Base-by-base conservation (phyloP, 2,888 invertebrate genomes). In the Nomada ferruginata region DNA sequence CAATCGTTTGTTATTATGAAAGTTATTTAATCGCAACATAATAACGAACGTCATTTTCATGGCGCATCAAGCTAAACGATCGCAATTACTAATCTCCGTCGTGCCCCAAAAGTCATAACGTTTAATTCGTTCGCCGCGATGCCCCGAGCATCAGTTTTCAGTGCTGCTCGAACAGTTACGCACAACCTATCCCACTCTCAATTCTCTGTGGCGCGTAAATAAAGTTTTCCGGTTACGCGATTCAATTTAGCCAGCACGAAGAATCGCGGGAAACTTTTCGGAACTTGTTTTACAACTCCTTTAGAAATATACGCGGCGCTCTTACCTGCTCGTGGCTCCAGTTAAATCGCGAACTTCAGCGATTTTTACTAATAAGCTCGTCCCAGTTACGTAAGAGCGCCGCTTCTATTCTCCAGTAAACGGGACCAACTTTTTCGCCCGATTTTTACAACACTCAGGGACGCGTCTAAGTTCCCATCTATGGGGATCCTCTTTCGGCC, bases 281-380 rank as follows among this genome's bases (percentile, higher is more conserved):
- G 61, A 77, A 71, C 68, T 66, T 47, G 75, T 70, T 68, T 66
- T 65, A 70, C 82, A 72, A 53, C 61, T 44, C 26, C 52, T 52
- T 57, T 71, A 53, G 79, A 71, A 65, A 82, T 68, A 75, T 63
- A 52, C 47, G 59, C 47, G 69, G 59, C 47, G 61, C 55, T 64
- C 75, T 69, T 59, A 55, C 68, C 50, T 29, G 65, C 36, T 23
- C 44, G 44, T 61, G 60, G 26, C 53, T 61, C 60, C 36, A 73
- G 53, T 80, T 69, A 66, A 70, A 82, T 73, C 53, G 65, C 70
- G 74, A 83, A 79, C 57, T 82, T 76, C 42, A 20, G 65, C 73
- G 75, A 83, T 80, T 85, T 85, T 80, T 83, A 80, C 78, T 85
- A 85, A 85, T 83, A 80, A 83, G 80, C 73, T 69, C 57, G 80